Evolutionary conservation across 2,888 invertebrate genomes (phyloP).

Genomic region (Tinea trinotella): DNA sequence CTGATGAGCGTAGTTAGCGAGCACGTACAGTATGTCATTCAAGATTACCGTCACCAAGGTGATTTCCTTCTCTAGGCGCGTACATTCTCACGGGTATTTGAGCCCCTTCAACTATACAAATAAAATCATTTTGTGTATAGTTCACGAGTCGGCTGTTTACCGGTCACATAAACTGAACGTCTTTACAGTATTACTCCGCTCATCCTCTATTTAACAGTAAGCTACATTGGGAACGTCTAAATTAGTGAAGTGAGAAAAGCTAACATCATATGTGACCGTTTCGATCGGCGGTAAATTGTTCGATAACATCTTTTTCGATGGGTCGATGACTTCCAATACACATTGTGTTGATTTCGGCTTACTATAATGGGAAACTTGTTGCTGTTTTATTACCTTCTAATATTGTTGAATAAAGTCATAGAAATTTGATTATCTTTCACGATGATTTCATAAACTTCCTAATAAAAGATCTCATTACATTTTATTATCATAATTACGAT

Average conservation of each 20-base stretch:
- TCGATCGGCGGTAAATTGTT: conserved; percentile 60
- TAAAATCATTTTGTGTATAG: conserved; percentile 67
- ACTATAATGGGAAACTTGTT: conserved; percentile 50
- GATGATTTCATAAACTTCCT: not conserved
- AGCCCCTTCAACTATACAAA: conserved; percentile 60
- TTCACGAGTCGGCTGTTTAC: conserved; percentile 63
- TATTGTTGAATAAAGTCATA: conserved; percentile 29
- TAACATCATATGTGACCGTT: conserved; percentile 59
- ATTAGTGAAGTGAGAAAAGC: conserved; percentile 70
- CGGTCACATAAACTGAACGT: conserved; percentile 60
- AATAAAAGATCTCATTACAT: not conserved
- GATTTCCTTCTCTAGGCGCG: conserved; percentile 30
- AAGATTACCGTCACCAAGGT: conserved; percentile 41
- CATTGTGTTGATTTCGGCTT: conserved; percentile 50
- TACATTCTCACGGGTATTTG: conserved; percentile 67
- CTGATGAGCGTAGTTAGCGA: conserved; percentile 39
- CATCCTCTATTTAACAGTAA: conserved; percentile 61
- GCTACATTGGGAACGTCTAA: conserved; percentile 69
- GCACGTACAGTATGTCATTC: conserved; percentile 41
- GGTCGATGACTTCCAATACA: conserved; percentile 45
- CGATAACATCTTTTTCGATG: conserved; percentile 59
- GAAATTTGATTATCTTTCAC: not conserved
- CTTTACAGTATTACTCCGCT: conserved; percentile 58
- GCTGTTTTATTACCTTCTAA: conserved; percentile 48
- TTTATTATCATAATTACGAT: not conserved